Evolutionary conservation across 2,888 invertebrate species (phyloP).

Genomic region (Ophioninae sp.): DNA sequence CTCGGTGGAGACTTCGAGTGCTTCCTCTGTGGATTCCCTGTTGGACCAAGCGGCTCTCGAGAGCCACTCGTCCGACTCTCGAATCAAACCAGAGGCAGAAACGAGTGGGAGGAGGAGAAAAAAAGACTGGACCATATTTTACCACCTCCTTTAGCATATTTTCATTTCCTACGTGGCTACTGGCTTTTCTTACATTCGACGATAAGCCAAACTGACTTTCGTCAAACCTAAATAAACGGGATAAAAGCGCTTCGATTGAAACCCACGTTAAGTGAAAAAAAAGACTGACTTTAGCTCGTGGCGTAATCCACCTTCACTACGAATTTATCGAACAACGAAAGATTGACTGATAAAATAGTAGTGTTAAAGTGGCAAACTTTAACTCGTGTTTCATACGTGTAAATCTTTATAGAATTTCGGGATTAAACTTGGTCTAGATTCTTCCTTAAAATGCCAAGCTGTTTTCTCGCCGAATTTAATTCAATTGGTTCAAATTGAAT

Average conservation of each 20-base stretch:
- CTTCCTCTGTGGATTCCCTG: constrained; percentile 19
- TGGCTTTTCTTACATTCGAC: not conserved
- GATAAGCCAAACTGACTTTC: not conserved
- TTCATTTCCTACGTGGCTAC: not conserved
- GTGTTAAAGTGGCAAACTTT: too few relatives aligned
- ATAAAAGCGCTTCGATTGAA: not conserved
- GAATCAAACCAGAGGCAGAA: not conserved
- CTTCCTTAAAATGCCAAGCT: too few relatives aligned
- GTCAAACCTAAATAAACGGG: not conserved
- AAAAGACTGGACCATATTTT: not conserved
- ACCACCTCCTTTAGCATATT: not conserved
- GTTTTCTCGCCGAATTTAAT: too few relatives aligned
- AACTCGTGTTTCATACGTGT: too few relatives aligned
- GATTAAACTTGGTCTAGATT: too few relatives aligned
- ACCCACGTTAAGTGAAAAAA: too few relatives aligned
- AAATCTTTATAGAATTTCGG: too few relatives aligned
- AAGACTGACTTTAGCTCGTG: too few relatives aligned
- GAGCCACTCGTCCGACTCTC: constrained; percentile 46
- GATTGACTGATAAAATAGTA: too few relatives aligned
- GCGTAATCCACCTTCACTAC: too few relatives aligned
- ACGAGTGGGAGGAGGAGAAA: not conserved
- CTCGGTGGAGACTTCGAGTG: constrained; percentile 10
- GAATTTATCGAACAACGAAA: too few relatives aligned
- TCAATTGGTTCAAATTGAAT: too few relatives aligned
- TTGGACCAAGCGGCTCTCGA: constrained; percentile 43